Conservation (phyloP, 2,113 vertebrate species). For the Ceyx melanurus region DNA sequence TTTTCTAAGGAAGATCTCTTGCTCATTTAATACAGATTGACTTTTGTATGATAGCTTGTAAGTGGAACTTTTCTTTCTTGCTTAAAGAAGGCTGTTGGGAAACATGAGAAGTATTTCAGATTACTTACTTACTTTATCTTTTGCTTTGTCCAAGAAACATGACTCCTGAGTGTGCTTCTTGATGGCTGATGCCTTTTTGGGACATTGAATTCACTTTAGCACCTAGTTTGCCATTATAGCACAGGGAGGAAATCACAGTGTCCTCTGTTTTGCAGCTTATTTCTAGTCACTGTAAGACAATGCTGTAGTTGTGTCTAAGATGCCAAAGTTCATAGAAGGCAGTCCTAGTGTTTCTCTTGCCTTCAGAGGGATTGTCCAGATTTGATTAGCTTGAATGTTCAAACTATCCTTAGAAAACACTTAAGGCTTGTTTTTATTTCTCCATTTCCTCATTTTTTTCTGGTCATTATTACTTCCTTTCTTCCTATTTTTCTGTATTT, state of each 20-base stretch:
- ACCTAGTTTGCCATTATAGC: not conserved
- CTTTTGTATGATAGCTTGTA: rapidly evolving
- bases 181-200: not conserved
- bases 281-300: not conserved
- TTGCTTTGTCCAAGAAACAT: not conserved
- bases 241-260: not conserved
- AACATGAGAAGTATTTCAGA: not conserved
- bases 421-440: not conserved
- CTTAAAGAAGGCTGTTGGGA: not conserved
- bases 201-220: not conserved
- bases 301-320: not conserved
- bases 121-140: not conserved
- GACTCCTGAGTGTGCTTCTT: not conserved
- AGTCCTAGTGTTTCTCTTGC: not conserved
- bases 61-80: not conserved
- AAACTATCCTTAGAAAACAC: not conserved
- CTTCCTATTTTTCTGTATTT: not conserved
- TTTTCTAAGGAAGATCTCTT: not conserved
- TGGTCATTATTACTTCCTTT: not conserved
- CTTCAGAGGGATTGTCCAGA: not conserved
- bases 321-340: not conserved
- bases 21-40: not conserved
- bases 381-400: not conserved
- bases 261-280: not conserved
- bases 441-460: not conserved